A percentile compares a stretch with the other conserved stretches of the same genome.
These are phyloP conservation scores for Malurus splendens DNA, from an alignment of 2,797 vertebrate genomes.

Conservation along the genomic window DNA sequence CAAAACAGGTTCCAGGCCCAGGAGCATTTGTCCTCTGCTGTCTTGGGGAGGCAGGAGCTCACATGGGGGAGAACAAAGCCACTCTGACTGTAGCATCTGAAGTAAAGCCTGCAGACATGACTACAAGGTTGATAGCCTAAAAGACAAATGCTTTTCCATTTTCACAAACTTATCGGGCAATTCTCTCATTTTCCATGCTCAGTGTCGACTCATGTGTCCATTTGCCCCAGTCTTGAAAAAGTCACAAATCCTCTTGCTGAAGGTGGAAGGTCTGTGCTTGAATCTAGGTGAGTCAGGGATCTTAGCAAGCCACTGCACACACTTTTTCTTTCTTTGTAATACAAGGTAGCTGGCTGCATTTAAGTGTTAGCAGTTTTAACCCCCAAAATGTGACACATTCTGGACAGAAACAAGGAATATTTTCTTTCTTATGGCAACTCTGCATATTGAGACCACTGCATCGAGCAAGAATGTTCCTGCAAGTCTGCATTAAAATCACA, in stretches of 20 bases:
- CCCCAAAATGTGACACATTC: accelerated
- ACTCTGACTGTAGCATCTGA: neutral
- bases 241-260: neutral
- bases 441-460: neutral
- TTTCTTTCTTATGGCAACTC: neutral
- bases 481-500: slow-evolving; percentile 28
- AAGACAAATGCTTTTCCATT: neutral
- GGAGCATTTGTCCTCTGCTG: neutral
- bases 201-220: neutral
- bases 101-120: neutral
- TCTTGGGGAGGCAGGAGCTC: neutral
- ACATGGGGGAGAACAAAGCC: neutral
- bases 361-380: neutral
- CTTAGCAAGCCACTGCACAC: neutral
- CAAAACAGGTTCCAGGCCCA: neutral
- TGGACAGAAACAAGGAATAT: neutral
- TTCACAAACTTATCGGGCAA: neutral
- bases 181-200: neutral
- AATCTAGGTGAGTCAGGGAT: neutral
- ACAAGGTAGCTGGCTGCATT: neutral
- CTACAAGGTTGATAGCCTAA: neutral
- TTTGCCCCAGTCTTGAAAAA: neutral
- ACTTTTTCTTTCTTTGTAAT: neutral
- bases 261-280: neutral
- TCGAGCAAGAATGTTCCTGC: neutral